Evolutionary conservation across 1,140 invertebrate species (phyloP).

Genomic region (Samia ricini): DNA sequence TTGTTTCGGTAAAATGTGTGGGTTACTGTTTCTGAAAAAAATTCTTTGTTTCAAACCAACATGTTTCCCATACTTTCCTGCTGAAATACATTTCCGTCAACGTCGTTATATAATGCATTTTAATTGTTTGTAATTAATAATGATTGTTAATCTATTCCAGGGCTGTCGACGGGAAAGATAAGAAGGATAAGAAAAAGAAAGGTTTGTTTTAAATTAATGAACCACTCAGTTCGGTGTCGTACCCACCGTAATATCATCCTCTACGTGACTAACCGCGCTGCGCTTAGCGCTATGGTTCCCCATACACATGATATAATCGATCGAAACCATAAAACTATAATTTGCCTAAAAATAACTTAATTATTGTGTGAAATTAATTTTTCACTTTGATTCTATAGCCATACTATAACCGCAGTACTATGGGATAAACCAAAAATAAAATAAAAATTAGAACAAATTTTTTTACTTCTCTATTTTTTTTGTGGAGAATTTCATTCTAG

Average conservation of each 20-base stretch:
- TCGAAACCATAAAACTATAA: neutral
- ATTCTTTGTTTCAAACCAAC: too few species aligned
- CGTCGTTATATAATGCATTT: too few species aligned
- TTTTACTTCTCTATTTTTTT: neutral
- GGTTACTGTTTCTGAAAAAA: too few species aligned
- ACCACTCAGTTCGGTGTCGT: conserved; percentile 48
- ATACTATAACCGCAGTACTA: too few species aligned
- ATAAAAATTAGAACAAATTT: too few species aligned
- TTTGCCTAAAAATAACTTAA: neutral
- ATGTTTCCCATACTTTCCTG: too few species aligned
- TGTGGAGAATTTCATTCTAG: neutral
- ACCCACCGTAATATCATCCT: conserved; percentile 70
- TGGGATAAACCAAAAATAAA: too few species aligned
- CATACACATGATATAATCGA: too few species aligned
- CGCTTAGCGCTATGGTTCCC: too few species aligned
- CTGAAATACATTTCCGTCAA: too few species aligned
- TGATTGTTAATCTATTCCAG: conserved; percentile 43
- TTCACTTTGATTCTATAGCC: too few species aligned
- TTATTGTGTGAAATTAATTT: neutral
- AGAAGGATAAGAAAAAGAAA: conserved; percentile 79
- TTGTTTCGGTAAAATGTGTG: too few species aligned
- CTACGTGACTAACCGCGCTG: conserved; percentile 21
- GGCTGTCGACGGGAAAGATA: conserved; percentile 76
- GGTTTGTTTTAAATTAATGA: conserved; percentile 73
- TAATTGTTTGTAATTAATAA: neutral